These are phyloP conservation scores for Hylaeus anthracinus DNA, from an alignment of 1,140 invertebrate genomes.

Conservation along the genomic window DNA sequence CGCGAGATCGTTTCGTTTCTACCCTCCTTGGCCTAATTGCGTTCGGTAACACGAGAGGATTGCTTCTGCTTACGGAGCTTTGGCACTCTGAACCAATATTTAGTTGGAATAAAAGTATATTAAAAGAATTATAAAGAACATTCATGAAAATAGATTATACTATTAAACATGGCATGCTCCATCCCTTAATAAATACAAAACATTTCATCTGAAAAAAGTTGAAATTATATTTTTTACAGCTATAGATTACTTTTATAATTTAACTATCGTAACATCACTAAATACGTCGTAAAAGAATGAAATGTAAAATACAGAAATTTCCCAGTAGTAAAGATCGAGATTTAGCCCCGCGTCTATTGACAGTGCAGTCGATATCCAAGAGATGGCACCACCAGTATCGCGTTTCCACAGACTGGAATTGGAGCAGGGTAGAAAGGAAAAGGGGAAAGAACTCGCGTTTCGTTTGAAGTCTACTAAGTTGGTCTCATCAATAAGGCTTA, in stretches of 20 bases:
- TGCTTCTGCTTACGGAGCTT: neutral
- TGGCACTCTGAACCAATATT: neutral
- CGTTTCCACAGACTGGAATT: neutral
- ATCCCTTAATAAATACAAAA: too few species aligned
- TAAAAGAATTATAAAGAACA: too few species aligned
- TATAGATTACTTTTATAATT: too few species aligned
- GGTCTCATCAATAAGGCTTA: neutral
- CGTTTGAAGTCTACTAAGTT: neutral
- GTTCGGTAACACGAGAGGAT: slow-evolving; percentile 18
- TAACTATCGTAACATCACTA: too few species aligned
- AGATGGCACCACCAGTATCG: slow-evolving; percentile 61
- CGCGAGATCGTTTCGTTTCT: slow-evolving; percentile 23
- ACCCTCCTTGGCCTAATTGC: neutral
- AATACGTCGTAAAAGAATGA: too few species aligned
- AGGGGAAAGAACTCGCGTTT: neutral
- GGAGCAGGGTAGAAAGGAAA: too few species aligned
- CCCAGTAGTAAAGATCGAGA: slow-evolving; percentile 27
- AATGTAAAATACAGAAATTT: too few species aligned
- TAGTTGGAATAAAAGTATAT: too few species aligned
- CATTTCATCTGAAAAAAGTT: too few species aligned
- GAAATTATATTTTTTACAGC: too few species aligned
- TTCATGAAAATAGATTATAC: too few species aligned
- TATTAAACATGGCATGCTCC: too few species aligned
- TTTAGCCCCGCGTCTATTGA: slow-evolving; percentile 19
- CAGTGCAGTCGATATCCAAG: slow-evolving; percentile 18